These are phyloP conservation scores for Drosophila kuntzei DNA, from an alignment of 2,888 invertebrate species.

Conservation along the genomic window DNA sequence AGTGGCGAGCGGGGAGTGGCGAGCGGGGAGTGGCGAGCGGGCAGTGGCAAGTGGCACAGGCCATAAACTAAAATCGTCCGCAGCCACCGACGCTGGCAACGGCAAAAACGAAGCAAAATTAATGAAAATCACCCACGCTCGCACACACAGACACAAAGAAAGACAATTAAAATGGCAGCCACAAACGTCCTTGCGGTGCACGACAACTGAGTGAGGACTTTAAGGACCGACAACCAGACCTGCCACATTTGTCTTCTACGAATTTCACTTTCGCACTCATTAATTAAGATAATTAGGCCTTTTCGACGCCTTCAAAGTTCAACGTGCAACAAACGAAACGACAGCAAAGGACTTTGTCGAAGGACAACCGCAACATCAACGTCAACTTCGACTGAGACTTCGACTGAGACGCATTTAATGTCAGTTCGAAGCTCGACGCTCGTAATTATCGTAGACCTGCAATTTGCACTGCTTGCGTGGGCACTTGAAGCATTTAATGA, in stretches of 20 bases:
- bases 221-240: constrained; percentile 32
- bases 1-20: not conserved
- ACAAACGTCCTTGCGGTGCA: constrained; percentile 72
- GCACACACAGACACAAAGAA: constrained; percentile 30
- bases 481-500: constrained; percentile 63
- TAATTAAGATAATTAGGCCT: constrained; percentile 82
- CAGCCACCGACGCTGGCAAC: constrained; percentile 49
- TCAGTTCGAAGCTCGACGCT: constrained; percentile 53
- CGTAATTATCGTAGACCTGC: constrained; percentile 36
- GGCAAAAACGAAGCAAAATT: constrained; percentile 71
- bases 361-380: constrained; percentile 11
- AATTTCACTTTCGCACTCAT: constrained; percentile 79
- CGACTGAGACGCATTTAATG: constrained; percentile 28
- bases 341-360: constrained; percentile 25
- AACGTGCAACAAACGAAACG: constrained; percentile 53
- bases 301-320: constrained; percentile 78
- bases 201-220: constrained; percentile 60
- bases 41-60: constrained; percentile 33
- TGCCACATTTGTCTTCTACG: constrained; percentile 75
- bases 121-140: constrained; percentile 70
- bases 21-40: constrained; percentile 1
- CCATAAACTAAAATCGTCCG: constrained; percentile 73
- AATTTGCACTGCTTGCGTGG: constrained; percentile 57
- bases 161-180: constrained; percentile 76
- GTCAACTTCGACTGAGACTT: not conserved